phyloP scores from a whole-genome alignment of 2,888 invertebrate species.

The Watsonalla binaria region DNA sequence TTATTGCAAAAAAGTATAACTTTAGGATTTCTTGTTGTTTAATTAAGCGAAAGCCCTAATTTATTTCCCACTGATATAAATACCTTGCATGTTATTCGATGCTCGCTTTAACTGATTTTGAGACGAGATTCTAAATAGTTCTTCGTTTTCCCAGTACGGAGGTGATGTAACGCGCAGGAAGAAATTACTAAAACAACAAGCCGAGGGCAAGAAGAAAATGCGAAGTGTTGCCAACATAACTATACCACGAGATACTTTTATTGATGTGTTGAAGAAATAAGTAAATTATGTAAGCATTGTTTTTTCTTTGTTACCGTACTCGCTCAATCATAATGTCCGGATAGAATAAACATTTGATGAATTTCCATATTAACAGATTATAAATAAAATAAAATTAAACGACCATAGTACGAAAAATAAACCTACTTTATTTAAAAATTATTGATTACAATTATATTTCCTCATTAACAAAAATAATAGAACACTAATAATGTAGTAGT shows the following conservation, averaged over 20 bases:
- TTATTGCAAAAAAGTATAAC: too few species aligned
- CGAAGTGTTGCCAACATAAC: constrained; percentile 93
- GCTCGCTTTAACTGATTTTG: too few species aligned
- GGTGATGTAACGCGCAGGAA: constrained; percentile 93
- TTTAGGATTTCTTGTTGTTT: too few species aligned
- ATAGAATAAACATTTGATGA: too few species aligned
- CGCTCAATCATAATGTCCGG: background rate
- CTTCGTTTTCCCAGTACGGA: constrained; percentile 84
- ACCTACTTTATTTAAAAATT: constrained; percentile 51
- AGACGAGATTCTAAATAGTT: too few species aligned
- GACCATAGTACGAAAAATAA: constrained; percentile 35
- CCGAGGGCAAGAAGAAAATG: constrained; percentile 97
- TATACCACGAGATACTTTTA: constrained; percentile 95
- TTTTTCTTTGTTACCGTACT: background rate
- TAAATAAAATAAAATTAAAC: constrained; percentile 12
- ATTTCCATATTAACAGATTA: background rate
- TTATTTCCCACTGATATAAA: background rate
- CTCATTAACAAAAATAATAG: constrained; percentile 58
- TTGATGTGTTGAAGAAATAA: constrained; percentile 90
- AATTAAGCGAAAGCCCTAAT: background rate
- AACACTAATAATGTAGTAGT: constrained; percentile 22
- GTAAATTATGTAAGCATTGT: background rate
- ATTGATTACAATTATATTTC: constrained; percentile 52
- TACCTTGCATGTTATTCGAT: too few species aligned
- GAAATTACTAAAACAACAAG: constrained; percentile 93